Conservation (phyloP, 2,888 invertebrate genomes). For the Leptinotarsa haldemani region DNA sequence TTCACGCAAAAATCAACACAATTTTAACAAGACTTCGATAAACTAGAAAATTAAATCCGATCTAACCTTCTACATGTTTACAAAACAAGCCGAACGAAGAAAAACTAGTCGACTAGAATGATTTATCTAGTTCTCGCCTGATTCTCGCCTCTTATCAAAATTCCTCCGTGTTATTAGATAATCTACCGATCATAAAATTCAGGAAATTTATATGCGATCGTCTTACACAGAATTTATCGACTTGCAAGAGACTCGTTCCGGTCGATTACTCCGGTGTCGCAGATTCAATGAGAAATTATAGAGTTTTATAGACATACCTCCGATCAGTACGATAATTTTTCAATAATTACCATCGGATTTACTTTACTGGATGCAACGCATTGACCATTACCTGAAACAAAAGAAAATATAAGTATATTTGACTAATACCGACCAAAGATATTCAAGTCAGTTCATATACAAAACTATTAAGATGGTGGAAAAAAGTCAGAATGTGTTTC, state of each 20-base stretch:
- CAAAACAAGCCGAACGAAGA: constrained; percentile 11
- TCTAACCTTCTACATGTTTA: constrained; percentile 1
- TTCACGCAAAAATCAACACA: too few relatives aligned
- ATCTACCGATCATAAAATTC: constrained; percentile 23
- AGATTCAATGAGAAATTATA: constrained; percentile 13
- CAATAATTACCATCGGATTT: not conserved
- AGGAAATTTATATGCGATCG: constrained; percentile 11
- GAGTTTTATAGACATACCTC: constrained; percentile 15
- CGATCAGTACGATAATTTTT: not conserved
- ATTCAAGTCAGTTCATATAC: too few relatives aligned
- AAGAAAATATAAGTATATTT: not conserved
- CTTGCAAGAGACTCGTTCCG: constrained; percentile 10
- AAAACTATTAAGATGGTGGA: too few relatives aligned
- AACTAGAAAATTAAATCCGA: not conserved
- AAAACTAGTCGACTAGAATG: constrained; percentile 8
- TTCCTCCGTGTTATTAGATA: constrained; percentile 24
- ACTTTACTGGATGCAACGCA: not conserved
- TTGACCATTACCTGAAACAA: constrained; percentile 21
- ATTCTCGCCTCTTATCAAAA: constrained; percentile 23
- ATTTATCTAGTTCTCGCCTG: constrained; percentile 17
- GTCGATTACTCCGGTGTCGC: constrained; percentile 11
- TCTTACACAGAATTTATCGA: constrained; percentile 21
- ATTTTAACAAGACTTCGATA: too few relatives aligned
- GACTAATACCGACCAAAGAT: too few relatives aligned
- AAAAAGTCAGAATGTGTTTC: too few relatives aligned